Base-by-base conservation (phyloP, 2,113 vertebrate species). In the Xyrauchen texanus region DNA sequence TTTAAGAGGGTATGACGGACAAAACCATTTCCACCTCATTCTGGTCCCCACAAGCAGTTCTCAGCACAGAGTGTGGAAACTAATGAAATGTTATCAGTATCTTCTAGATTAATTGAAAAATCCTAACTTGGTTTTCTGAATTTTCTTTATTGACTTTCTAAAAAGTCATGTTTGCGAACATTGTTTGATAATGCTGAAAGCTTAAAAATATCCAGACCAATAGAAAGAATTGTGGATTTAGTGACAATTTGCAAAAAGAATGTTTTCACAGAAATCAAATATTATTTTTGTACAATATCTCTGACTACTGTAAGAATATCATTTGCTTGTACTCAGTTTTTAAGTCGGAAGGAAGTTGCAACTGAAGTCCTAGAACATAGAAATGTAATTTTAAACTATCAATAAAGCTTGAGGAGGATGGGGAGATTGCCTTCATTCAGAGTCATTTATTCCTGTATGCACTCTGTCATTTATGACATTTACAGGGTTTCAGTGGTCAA, bases 281-380 rank as follows among this genome's bases (percentile, higher is more conserved):
- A 94, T 97, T 98, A 98, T 99, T 99, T 98, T 99, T 98, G 95
- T 98, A 98, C 95, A 97, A 96, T 98, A 96, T 97, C 97, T 97
- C 94, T 95, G 95, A 96, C 95, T 95, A 97, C 95, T 96, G 94
- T 95, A 93, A 95, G 95, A 96, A 96, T 96, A 96, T 97, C 95
- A 96, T 98, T 99, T 98, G 96, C 96, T 96, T 97, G 96, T 34
- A 34, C 21, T 34, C 21, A 3, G 21, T 98, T 99, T 98, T 98
- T 97, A 97, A 96, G 96, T 96, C 95, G 92, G 94, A 96, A 96
- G 95, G 95, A 95, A 95, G 96, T 94, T 96, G 96, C 95, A 96
- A 95, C 95, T 96, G 94, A 95, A 96, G 95, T 97, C 95, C 94
- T 98, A 95, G 95, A 97, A 94, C 92, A 97, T 95, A 98, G 95